Base-by-base conservation (phyloP, 92 coral and sea anemone genomes). In the Pocillopora meandrina region DNA sequence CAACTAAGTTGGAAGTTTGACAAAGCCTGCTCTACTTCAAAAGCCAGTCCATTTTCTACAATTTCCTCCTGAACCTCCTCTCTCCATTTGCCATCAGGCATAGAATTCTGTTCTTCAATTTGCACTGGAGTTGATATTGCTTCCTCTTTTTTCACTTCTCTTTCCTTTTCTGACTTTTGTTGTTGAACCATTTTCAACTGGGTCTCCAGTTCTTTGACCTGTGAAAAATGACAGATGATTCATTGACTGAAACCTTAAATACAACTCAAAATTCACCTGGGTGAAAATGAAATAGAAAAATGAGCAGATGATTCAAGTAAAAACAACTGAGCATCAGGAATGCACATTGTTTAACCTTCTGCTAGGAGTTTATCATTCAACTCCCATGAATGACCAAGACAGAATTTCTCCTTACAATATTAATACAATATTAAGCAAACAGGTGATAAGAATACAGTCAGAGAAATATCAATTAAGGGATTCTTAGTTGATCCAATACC, bases 121-220 rank as follows among this genome's bases (percentile, higher is more conserved):
- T 26, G 55, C 10, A 74, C 16, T 47, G 21, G 33, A 21, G 16
- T 1, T 16, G 80, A 17, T 16, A 80, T 12, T 16, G 35, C 36
- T 34, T 82, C 62, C 61, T 36, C 72, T 19, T 65, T 17, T 65
- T 57, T 68, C 18, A 18, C 59, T 55, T 65, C 33, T 15, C 31
- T 17, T 66, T 56, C 82, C 16, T 34, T 57, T 56, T n/a, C 75
- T 33, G 66, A 66, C 1, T 58, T 15, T 55, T 75, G 5, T 26
- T 84, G 75, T 61, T 77, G 75, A 7, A 62, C 61, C 21, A 21
- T 34, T 16, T 18, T 19, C 35, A 84, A n/a, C 42, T 84, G 76
- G 20, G 42, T 65, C 57, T 84, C 88, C 19, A 84, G 88, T 19
- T 84, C 83, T 61, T 65, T 77, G 52, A 84, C 83, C 88, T 84